A percentile compares a stretch with the other conserved stretches of the same genome.
Evolutionary conservation across 2,888 invertebrate species (phyloP).

Genomic region (Empis livida): DNA sequence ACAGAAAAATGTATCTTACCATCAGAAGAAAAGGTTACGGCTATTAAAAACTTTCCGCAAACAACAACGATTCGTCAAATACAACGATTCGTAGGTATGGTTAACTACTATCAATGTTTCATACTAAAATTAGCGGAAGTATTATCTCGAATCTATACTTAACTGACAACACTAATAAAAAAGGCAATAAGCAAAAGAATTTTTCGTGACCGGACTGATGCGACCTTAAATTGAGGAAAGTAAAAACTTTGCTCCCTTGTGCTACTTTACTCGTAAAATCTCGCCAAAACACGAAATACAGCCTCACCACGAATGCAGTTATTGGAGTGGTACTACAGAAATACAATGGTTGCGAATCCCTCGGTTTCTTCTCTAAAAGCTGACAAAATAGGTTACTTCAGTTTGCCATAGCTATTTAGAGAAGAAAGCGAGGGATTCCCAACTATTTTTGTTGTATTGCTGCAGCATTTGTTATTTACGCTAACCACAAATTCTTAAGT

Average conservation of each 20-base stretch:
- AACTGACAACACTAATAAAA: neutral
- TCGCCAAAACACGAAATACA: neutral
- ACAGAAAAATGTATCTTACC: slow-evolving; percentile 2
- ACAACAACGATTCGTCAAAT: too few species aligned
- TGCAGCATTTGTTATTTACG: slow-evolving; percentile 20
- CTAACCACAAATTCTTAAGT: slow-evolving; percentile 17
- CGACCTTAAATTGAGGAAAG: neutral
- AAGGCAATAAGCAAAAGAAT: neutral
- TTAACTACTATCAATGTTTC: too few species aligned
- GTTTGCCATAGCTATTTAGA: slow-evolving; percentile 29
- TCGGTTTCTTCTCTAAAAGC: slow-evolving; percentile 25
- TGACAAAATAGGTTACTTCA: slow-evolving; percentile 23
- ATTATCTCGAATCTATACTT: too few species aligned
- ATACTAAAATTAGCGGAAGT: too few species aligned
- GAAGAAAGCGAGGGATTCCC: slow-evolving; percentile 25
- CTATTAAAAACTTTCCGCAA: neutral
- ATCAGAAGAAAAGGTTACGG: slow-evolving; percentile 1
- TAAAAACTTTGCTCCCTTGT: neutral
- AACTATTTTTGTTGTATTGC: slow-evolving; percentile 25
- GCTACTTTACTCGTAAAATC: neutral
- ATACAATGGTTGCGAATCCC: slow-evolving; percentile 20
- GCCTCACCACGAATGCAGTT: slow-evolving; percentile 13
- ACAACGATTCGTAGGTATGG: too few species aligned
- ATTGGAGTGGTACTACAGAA: slow-evolving; percentile 27
- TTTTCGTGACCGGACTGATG: neutral